Conservation (phyloP, 2,797 vertebrate genomes). For the Pogoniulus pusillus region DNA sequence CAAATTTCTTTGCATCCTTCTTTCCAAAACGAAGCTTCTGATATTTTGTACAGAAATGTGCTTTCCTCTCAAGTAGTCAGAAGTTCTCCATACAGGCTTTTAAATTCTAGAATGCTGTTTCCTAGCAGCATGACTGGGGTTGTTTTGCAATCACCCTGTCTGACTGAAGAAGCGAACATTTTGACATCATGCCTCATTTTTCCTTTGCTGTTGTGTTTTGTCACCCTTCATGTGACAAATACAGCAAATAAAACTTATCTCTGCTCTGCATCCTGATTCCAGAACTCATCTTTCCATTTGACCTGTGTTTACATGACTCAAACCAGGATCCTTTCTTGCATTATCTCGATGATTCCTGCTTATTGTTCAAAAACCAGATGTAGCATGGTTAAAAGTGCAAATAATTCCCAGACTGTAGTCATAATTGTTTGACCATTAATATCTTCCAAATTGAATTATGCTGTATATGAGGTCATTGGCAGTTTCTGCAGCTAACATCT, state of each 20-base stretch:
- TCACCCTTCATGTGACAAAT: background rate
- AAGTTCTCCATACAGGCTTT: background rate
- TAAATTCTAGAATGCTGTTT: background rate
- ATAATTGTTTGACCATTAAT: background rate
- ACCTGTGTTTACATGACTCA: background rate
- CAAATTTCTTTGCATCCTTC: background rate
- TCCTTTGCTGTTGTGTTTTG: background rate
- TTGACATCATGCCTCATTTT: background rate
- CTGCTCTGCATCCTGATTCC: background rate
- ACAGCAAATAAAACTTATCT: background rate
- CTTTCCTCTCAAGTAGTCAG: background rate
- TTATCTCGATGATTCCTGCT: background rate
- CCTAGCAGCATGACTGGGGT: background rate
- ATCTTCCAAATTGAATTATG: background rate
- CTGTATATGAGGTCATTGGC: background rate
- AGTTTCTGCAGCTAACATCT: background rate
- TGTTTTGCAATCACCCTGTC: background rate
- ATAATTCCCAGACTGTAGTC: slow-evolving; percentile 4
- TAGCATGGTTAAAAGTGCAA: background rate
- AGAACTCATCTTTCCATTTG: background rate
- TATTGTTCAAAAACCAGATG: background rate
- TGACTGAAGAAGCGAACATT: background rate
- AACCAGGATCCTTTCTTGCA: background rate
- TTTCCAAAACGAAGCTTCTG: background rate
- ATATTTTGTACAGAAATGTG: background rate